A percentile compares a stretch with the other conserved stretches of the same genome.
phyloP scores from a whole-genome alignment of 2,888 invertebrate genomes.

The Trichogramma dendrolimi region DNA sequence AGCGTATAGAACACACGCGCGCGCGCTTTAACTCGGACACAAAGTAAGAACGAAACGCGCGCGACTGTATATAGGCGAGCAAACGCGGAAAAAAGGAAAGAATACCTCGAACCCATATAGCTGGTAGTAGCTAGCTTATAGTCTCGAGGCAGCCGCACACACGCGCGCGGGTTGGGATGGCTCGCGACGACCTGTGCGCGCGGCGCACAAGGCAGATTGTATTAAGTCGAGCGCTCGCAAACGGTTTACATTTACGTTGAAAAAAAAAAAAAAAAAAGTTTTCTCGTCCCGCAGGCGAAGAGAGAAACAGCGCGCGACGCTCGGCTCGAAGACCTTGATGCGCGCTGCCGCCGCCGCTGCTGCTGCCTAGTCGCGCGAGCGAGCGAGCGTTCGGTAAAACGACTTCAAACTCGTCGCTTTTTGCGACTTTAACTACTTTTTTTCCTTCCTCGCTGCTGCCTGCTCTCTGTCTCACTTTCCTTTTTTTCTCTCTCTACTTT shows the following conservation, averaged over 20 bases:
- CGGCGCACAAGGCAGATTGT: slow-evolving; percentile 31
- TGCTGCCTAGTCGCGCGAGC: slow-evolving; percentile 9
- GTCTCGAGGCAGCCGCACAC: too few relatives aligned
- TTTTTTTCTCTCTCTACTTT: neutral
- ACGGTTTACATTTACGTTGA: slow-evolving; percentile 42
- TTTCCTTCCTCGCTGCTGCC: slow-evolving; percentile 7
- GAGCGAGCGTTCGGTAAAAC: slow-evolving; percentile 23
- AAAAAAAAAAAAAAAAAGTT: slow-evolving; percentile 35
- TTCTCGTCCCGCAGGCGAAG: slow-evolving; percentile 36
- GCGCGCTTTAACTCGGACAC: too few relatives aligned
- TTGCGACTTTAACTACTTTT: slow-evolving; percentile 8
- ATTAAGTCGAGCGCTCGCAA: slow-evolving; percentile 41
- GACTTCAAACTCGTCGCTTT: slow-evolving; percentile 38
- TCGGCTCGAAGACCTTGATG: slow-evolving; percentile 25
- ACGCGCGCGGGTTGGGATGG: too few relatives aligned
- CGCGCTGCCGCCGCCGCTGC: slow-evolving; percentile 35
- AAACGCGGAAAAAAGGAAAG: too few relatives aligned
- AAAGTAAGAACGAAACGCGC: too few relatives aligned
- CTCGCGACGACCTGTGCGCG: too few relatives aligned
- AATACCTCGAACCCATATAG: too few relatives aligned
- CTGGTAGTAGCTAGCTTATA: too few relatives aligned
- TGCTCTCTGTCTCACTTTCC: slow-evolving; percentile 8
- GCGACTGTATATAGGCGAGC: too few relatives aligned
- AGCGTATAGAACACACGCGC: too few relatives aligned
- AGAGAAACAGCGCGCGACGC: slow-evolving; percentile 38